Base-by-base conservation (phyloP, 2,888 invertebrate genomes). In the Dynastes tityus region DNA sequence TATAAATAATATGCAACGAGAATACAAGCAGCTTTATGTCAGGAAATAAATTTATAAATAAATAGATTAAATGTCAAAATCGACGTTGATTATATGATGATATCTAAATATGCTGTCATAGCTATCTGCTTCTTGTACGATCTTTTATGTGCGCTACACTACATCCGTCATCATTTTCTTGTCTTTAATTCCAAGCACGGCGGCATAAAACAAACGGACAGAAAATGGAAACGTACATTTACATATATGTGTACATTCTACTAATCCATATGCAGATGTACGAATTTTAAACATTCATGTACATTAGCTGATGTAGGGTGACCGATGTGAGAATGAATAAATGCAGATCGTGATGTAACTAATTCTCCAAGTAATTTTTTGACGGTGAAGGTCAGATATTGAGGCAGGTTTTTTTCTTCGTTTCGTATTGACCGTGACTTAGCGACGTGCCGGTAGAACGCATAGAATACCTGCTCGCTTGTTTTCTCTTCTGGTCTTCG, bases 331-430 rank as follows among this genome's bases (percentile, higher is more conserved):
- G 67, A 45, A 67, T 53, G 53, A 67, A 67, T 65, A 74, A 75
- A 78, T 65, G 61, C 65, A 68, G 53, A 78, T 70, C 65, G 27
- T 74, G 74, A 78, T 65, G 78, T 75, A 75, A 67, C 29, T 75
- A 68, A 67, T 27, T 67, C 75, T 51, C 67, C 75, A 45, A 29
- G 78, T 78, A 76, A 75, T 58, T 78, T 45, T 78, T 75, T 75
- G 78, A 68, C 78, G 78, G 78, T 76, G 78, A 78, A 78, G 78
- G 78, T 68, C 75, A 78, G 29, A 76, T 68, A 65, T 78, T 78
- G 78, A 78, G 78, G 78, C 78, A 78, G 78, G 78, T 78, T 78
- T 78, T 73, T 73, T 40, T 49, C 40, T 32, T 63, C 63, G n/a
- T 78, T 45, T 58, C 45, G 45, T 78, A 40, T 74, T 53, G 65